Conservation (phyloP, 2,113 vertebrate genomes). For the Sorex fumeus region DNA sequence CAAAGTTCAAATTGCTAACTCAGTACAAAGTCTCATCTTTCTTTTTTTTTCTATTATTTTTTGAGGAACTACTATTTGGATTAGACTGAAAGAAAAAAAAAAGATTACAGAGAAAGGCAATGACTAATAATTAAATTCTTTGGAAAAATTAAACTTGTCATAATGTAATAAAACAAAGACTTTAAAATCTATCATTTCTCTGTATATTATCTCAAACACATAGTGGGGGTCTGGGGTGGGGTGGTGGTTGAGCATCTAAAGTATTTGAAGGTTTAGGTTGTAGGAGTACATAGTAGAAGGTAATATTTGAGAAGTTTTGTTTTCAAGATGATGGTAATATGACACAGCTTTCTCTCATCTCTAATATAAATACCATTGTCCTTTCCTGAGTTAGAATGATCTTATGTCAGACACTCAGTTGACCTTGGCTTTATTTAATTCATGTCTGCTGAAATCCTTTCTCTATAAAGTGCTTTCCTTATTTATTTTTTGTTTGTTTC, state of each 20-base stretch:
- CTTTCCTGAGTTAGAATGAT: neutral
- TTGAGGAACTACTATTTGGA: neutral
- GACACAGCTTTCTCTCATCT: neutral
- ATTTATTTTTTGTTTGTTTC: too few relatives aligned
- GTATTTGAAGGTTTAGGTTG: neutral
- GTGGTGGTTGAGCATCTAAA: neutral
- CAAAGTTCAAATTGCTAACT: neutral
- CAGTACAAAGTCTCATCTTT: neutral
- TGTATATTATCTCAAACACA: neutral
- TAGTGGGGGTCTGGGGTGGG: neutral
- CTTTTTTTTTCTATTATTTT: neutral
- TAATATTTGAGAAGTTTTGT: neutral
- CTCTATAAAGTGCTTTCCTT: neutral
- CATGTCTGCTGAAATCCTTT: neutral
- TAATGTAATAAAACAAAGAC: neutral
- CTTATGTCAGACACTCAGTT: neutral
- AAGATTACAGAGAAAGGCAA: slow-evolving; percentile 6
- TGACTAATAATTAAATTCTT: slow-evolving; percentile 31
- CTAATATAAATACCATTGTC: neutral
- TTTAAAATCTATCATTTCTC: neutral
- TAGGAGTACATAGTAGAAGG: neutral
- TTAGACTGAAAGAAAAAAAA: slow-evolving; percentile 5
- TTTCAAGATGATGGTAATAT: neutral
- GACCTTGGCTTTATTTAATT: neutral
- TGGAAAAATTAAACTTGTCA: neutral